Base-by-base conservation (phyloP, 1,140 invertebrate genomes). In the Druon quercuslanigerum region DNA sequence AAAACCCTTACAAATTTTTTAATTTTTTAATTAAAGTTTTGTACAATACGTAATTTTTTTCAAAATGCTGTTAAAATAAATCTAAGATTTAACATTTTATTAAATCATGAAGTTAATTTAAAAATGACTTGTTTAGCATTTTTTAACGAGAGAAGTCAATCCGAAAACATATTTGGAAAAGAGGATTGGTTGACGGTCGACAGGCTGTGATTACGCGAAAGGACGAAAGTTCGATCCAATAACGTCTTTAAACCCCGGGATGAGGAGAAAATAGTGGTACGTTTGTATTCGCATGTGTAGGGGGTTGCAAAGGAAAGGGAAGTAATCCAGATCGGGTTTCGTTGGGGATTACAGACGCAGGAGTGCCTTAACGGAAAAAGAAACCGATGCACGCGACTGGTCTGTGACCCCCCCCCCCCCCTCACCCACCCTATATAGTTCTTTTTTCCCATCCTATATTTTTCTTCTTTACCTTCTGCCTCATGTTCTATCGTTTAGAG, bases 321-420 rank as follows among this genome's bases (percentile, higher is more conserved):
- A 16, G 60, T 66, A 66, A 66, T 66, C 60, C 60, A 66, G 60
- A 66, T 66, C 40, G 60, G 60, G 60, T 40, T 66, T 66, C 60
- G 60, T 66, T 66, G 60, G 60, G 60, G 60, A 66, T 66, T 40
- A 66, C 25, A 66, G 33, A 66, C 60, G 33, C 60, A 20, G 60
- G 33, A 66, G 25, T 66, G 60, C 60, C 60, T 66, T 66, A 66
- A 66, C 33, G 60, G 60, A 66, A 66, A 66, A 66, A 66, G 60
- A 66, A 66, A 66, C 60, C 60, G 60, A 46, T 66, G 60, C 60
- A 66, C 60, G 60, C 33, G 60, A 66, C 60, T 66, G 60, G 60
- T 50, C 50, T 57, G 46, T 57, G 70, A 72, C 25, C 56, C 71
- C 71, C 71, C 75, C 46, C 14, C 51, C 17, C 66, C 51, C 46